A percentile compares a stretch with the other conserved stretches of the same genome.
Conservation (phyloP, 37 sponge, comb jelly and placozoan species). For the Aplysina aerophoba region DNA sequence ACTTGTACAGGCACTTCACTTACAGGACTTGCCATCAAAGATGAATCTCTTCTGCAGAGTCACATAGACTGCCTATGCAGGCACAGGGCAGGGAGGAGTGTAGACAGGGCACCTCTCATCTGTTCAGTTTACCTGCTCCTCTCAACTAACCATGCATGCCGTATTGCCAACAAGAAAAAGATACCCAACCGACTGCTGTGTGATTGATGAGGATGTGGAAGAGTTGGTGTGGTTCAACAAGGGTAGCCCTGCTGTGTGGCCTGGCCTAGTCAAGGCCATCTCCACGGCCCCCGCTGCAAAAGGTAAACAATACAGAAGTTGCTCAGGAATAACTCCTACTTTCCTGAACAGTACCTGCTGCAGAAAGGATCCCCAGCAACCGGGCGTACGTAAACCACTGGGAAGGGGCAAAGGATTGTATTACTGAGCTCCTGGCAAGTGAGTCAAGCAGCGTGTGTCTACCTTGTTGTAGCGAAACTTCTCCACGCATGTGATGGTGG, state of each 20-base stretch:
- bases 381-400: conserved; percentile 53
- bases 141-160: conserved; percentile 43
- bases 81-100: neutral
- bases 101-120: neutral
- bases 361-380: conserved; percentile 59
- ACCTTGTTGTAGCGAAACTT: conserved; percentile 33
- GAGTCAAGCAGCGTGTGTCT: neutral
- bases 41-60: conserved; percentile 74
- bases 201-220: neutral
- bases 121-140: too few relatives aligned
- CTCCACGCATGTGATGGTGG: conserved; percentile 57
- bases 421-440: neutral
- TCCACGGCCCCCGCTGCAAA: conserved; percentile 68
- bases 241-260: neutral
- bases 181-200: conserved; percentile 38
- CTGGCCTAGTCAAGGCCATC: conserved; percentile 40
- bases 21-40: conserved; percentile 54
- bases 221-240: neutral
- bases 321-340: neutral
- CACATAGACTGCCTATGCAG: conserved; percentile 60
- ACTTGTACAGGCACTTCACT: conserved; percentile 13
- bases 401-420: neutral
- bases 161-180: conserved; percentile 61
- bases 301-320: neutral
- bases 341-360: conserved; percentile 41